These are phyloP conservation scores for Mionectes olivaceus DNA, from an alignment of 2,797 vertebrate species.

Conservation along the genomic window DNA sequence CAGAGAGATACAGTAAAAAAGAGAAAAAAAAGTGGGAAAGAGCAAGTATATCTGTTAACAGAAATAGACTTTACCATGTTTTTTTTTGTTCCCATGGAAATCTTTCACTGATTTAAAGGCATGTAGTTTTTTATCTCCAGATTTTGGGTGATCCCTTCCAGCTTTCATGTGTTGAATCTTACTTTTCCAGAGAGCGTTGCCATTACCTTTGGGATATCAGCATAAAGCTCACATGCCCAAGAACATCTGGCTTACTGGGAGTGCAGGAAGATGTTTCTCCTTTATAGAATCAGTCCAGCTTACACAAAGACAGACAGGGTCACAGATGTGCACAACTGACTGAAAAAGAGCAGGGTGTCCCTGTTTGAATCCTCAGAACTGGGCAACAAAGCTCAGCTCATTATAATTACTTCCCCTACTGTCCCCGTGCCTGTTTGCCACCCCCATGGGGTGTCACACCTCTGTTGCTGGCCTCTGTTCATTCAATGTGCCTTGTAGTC, in stretches of 20 bases:
- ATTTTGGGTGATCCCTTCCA: neutral
- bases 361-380: neutral
- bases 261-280: neutral
- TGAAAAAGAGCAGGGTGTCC: neutral
- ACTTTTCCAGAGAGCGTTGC: neutral
- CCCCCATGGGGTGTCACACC: neutral
- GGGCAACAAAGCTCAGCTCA: neutral
- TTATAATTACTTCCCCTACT: neutral
- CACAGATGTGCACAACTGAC: neutral
- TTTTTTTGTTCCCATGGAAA: neutral
- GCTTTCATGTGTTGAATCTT: neutral
- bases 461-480: neutral
- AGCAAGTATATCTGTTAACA: neutral
- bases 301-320: neutral
- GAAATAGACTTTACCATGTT: neutral
- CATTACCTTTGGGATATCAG: neutral
- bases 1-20: neutral
- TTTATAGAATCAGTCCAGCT: neutral
- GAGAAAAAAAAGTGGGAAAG: neutral
- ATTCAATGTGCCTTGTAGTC: neutral
- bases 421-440: neutral
- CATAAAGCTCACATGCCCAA: neutral
- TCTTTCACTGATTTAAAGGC: neutral
- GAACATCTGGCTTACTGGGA: neutral
- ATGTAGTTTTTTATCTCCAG: neutral